Percentiles rank a stretch among this genome's conserved stretches.
phyloP scores from a whole-genome alignment of 2,888 invertebrate genomes.

The Tenthredo livida region DNA sequence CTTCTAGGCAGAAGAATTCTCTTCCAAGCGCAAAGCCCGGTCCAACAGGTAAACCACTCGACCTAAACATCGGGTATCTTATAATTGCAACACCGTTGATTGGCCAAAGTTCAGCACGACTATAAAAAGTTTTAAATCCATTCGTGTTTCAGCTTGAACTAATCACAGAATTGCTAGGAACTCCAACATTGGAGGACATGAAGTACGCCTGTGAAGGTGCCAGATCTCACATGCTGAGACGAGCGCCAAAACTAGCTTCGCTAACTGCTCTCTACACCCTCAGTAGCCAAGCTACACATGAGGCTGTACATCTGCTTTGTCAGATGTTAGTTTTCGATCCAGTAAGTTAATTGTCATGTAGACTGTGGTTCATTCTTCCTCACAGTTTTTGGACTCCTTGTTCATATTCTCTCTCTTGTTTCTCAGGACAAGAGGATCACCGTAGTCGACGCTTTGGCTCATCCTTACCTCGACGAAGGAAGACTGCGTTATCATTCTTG shows the following conservation, averaged over 20 bases:
- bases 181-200: slow-evolving; percentile 97
- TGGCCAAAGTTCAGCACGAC: background rate
- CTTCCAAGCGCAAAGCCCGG: slow-evolving; percentile 98
- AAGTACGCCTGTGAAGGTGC: slow-evolving; percentile 98
- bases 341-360: slow-evolving; percentile 80
- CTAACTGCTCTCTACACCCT: slow-evolving; percentile 95
- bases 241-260: slow-evolving; percentile 93
- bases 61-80: background rate
- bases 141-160: slow-evolving; percentile 89
- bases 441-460: slow-evolving; percentile 96
- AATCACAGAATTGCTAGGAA: slow-evolving; percentile 98
- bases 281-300: slow-evolving; percentile 96
- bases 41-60: slow-evolving; percentile 87
- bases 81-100: background rate
- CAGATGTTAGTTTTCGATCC: slow-evolving; percentile 99
- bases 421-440: slow-evolving; percentile 94
- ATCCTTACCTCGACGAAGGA: slow-evolving; percentile 98
- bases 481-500: slow-evolving; percentile 99
- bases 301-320: slow-evolving; percentile 97
- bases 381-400: background rate
- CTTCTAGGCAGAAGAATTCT: slow-evolving; percentile 96
- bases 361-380: background rate
- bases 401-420: background rate
- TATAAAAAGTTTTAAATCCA: background rate
- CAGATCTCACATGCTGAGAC: slow-evolving; percentile 92